Conservation (phyloP, 2,113 vertebrate species). For the Pangasianodon hypophthalmus region DNA sequence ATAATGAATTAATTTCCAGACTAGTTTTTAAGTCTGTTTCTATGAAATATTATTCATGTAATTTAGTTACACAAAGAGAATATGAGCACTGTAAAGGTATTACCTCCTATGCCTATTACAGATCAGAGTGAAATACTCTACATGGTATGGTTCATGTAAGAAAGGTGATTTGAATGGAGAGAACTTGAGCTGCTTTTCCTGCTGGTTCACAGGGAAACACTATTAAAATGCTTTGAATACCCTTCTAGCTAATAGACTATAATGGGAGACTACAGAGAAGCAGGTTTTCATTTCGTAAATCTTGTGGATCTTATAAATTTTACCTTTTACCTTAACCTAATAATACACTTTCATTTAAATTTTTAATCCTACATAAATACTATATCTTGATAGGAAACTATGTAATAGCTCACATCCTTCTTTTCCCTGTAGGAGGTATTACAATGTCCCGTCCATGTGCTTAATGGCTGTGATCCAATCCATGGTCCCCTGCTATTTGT, state of each 20-base stretch:
- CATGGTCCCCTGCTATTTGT: conserved; percentile 18
- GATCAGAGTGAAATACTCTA: neutral
- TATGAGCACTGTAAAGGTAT: neutral
- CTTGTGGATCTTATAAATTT: neutral
- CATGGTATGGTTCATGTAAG: neutral
- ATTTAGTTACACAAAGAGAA: neutral
- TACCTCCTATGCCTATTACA: neutral
- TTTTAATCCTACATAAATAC: neutral
- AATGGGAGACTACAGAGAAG: neutral
- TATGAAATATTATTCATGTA: neutral
- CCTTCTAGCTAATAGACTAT: neutral
- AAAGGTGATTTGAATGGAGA: conserved; percentile 2
- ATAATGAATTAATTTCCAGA: neutral
- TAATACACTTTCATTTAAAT: neutral
- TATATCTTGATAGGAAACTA: neutral
- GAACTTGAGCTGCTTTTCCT: neutral
- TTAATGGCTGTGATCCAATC: conserved; percentile 18
- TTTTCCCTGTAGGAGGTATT: neutral
- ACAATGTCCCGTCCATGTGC: neutral
- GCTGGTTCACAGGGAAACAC: conserved; percentile 9
- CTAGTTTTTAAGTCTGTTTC: neutral
- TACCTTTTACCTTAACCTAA: neutral
- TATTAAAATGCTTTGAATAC: conserved; percentile 17
- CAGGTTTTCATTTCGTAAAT: neutral
- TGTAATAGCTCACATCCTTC: conserved; percentile 28